phyloP scores from a whole-genome alignment of 2,797 vertebrate genomes.

The Sebastes hubbsi region DNA sequence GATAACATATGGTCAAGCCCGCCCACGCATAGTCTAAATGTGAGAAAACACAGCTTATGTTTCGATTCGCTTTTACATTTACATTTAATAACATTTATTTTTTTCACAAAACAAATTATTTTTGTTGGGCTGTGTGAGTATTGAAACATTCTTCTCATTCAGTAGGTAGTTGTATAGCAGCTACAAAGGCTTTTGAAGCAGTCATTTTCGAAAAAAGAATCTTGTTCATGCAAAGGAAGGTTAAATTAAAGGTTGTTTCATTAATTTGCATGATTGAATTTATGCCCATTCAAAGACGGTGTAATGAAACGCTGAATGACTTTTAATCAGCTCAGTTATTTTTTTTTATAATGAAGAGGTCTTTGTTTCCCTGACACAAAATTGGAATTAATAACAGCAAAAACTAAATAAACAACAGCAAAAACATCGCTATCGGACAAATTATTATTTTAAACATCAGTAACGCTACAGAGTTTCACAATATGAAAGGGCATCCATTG shows the following conservation, averaged over 20 bases:
- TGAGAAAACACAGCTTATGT: not conserved
- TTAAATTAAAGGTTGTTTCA: not conserved
- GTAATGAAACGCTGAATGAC: not conserved
- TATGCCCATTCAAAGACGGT: not conserved
- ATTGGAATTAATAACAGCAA: not conserved
- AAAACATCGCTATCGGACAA: not conserved
- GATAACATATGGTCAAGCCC: not conserved
- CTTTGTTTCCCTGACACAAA: not conserved
- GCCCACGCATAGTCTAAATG: not conserved
- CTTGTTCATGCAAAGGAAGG: not conserved
- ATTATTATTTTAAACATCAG: no score
- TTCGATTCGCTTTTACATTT: not conserved
- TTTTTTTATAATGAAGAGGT: not conserved
- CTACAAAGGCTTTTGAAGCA: not conserved
- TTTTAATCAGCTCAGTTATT: not conserved
- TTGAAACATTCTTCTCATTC: not conserved
- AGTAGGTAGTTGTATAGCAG: not conserved
- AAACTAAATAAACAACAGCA: not conserved
- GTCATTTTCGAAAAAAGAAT: not conserved
- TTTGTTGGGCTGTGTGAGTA: not conserved
- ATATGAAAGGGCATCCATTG: not conserved
- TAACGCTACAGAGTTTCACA: no score
- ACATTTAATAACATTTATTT: not conserved
- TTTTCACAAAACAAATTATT: not conserved
- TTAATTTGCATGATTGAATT: not conserved